A percentile compares a stretch with the other conserved stretches of the same genome.
Evolutionary conservation across 2,113 vertebrate genomes (phyloP).

Genomic region (Reinhardtius hippoglossoides): DNA sequence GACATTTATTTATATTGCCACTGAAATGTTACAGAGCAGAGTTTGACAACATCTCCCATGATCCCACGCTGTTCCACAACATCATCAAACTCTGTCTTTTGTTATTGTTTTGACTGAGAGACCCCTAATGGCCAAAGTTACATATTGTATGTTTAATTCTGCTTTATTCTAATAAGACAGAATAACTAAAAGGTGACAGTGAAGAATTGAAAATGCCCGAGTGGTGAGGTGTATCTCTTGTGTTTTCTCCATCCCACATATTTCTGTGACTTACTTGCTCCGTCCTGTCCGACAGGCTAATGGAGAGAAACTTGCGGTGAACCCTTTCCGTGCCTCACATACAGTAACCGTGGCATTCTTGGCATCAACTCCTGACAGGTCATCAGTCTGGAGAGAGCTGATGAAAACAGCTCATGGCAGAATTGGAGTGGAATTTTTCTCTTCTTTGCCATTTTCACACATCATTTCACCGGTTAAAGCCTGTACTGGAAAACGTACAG

Average conservation of each 20-base stretch:
- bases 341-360: neutral
- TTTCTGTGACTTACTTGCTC: neutral
- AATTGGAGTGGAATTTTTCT: too few species aligned
- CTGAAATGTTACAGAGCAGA: too few species aligned
- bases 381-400: slow-evolving; percentile 19
- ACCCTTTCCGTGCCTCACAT: neutral
- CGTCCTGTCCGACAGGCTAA: neutral
- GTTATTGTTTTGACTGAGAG: too few species aligned
- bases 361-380: slow-evolving; percentile 25
- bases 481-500: slow-evolving; percentile 14
- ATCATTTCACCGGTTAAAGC: slow-evolving; percentile 27
- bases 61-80: too few species aligned
- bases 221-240: neutral
- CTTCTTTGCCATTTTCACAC: slow-evolving; percentile 7
- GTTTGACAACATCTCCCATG: too few species aligned
- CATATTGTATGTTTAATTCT: too few species aligned
- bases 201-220: neutral
- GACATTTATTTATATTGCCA: too few species aligned
- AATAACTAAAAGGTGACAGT: too few species aligned
- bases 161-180: too few species aligned
- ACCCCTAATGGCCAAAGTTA: too few species aligned
- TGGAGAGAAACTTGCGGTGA: slow-evolving; percentile 4
- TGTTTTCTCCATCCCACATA: neutral
- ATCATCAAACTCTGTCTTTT: too few species aligned
- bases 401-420: too few species aligned